phyloP scores from a whole-genome alignment of 2,113 vertebrate species.

The Pyrgilauda ruficollis region DNA sequence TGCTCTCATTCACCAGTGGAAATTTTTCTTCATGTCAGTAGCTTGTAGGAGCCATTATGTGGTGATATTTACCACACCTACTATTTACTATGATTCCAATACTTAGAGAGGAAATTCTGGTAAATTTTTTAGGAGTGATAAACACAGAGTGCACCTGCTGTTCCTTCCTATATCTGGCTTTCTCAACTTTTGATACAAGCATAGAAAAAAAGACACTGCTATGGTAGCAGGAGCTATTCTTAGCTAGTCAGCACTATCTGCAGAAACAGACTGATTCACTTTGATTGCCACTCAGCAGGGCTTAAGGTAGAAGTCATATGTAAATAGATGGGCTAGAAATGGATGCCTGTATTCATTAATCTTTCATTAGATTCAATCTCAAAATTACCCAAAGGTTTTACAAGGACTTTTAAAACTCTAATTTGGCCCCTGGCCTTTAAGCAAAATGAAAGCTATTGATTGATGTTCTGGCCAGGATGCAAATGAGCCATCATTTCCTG shows the following conservation, averaged over 20 bases:
- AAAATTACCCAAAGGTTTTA: conserved; percentile 71
- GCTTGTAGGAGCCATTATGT: not conserved
- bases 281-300: conserved; percentile 59
- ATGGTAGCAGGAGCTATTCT: conserved; percentile 38
- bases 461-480: conserved; percentile 60
- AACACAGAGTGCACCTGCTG: not conserved
- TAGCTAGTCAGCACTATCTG: conserved; percentile 50
- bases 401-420: conserved; percentile 72
- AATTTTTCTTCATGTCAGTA: not conserved
- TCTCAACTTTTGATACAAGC: not conserved
- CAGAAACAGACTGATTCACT: conserved; percentile 44
- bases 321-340: conserved; percentile 67
- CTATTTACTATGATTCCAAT: not conserved
- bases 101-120: not conserved
- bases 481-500: conserved; percentile 56
- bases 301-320: conserved; percentile 68
- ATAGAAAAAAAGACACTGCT: not conserved
- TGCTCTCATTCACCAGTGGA: not conserved
- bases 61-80: not conserved
- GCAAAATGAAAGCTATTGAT: conserved; percentile 71
- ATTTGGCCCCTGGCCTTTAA: conserved; percentile 72
- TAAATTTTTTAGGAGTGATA: not conserved
- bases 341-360: conserved; percentile 71
- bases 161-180: not conserved
- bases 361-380: conserved; percentile 69